Percentiles rank a stretch among this genome's conserved stretches.
Conservation (phyloP, 2,113 vertebrate genomes). For the Otolemur garnettii region DNA sequence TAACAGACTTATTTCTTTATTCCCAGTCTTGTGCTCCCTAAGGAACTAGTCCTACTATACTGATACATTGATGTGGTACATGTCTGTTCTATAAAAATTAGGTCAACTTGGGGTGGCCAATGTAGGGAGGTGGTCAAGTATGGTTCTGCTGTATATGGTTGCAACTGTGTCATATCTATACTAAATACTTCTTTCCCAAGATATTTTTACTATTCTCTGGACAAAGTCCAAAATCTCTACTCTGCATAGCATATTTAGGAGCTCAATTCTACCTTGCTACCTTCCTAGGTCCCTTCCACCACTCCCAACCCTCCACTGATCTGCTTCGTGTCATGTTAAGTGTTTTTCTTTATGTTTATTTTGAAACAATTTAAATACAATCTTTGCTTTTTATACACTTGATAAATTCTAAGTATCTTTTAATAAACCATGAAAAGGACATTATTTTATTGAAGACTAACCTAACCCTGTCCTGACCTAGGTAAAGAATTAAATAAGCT, state of each 20-base stretch:
- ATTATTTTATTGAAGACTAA: constrained; percentile 33
- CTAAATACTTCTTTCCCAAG: neutral
- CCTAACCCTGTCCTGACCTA: neutral
- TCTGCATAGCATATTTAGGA: neutral
- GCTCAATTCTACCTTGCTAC: neutral
- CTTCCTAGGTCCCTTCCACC: neutral
- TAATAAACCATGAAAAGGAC: neutral
- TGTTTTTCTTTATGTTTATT: neutral
- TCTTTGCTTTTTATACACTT: neutral
- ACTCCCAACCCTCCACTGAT: neutral
- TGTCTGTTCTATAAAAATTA: no score
- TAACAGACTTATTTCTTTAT: neutral
- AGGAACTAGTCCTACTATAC: no score
- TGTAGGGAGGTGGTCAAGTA: no score
- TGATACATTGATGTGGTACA: no score
- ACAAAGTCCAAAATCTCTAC: neutral
- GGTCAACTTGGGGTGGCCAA: no score
- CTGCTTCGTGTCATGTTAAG: neutral
- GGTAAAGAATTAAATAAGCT: neutral
- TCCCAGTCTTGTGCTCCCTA: neutral
- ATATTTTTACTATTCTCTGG: neutral
- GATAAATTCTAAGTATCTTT: neutral
- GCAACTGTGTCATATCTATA: neutral
- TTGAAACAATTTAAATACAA: neutral
- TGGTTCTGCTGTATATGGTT: neutral